These are phyloP conservation scores for Mesoligia furuncula DNA, from an alignment of 2,888 invertebrate genomes.

Conservation along the genomic window DNA sequence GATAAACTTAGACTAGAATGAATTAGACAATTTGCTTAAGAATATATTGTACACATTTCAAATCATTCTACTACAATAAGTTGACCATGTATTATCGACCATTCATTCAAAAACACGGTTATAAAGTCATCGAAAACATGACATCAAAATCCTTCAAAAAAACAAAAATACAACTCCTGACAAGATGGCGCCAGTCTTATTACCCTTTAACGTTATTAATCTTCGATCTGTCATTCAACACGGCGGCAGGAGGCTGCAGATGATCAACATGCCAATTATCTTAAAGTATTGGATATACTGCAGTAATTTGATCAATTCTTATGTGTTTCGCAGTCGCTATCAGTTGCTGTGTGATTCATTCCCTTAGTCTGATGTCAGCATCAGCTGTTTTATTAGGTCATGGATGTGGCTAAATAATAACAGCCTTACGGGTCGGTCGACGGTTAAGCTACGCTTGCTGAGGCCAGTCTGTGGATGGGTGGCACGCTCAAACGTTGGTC, in stretches of 20 bases:
- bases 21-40: background rate
- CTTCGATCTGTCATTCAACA: slow-evolving; percentile 30
- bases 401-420: slow-evolving; percentile 3
- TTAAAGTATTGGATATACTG: slow-evolving; percentile 41
- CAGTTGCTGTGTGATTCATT: slow-evolving; percentile 24
- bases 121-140: slow-evolving; percentile 20
- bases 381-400: slow-evolving; percentile 30
- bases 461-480: background rate
- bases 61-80: background rate
- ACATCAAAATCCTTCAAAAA: background rate
- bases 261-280: slow-evolving; percentile 50
- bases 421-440: background rate
- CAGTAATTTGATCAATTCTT: slow-evolving; percentile 48
- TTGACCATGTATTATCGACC: background rate
- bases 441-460: background rate
- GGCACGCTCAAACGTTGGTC: background rate
- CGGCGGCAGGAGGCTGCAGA: slow-evolving; percentile 20
- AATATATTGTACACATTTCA: background rate
- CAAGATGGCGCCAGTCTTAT: slow-evolving; percentile 45
- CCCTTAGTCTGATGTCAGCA: slow-evolving; percentile 31
- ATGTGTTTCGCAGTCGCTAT: slow-evolving; percentile 33
- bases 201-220: slow-evolving; percentile 39
- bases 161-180: background rate
- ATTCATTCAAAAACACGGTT: background rate
- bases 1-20: background rate